Base-by-base conservation (phyloP, 2,888 invertebrate genomes). In the Leptogaster cylindrica region DNA sequence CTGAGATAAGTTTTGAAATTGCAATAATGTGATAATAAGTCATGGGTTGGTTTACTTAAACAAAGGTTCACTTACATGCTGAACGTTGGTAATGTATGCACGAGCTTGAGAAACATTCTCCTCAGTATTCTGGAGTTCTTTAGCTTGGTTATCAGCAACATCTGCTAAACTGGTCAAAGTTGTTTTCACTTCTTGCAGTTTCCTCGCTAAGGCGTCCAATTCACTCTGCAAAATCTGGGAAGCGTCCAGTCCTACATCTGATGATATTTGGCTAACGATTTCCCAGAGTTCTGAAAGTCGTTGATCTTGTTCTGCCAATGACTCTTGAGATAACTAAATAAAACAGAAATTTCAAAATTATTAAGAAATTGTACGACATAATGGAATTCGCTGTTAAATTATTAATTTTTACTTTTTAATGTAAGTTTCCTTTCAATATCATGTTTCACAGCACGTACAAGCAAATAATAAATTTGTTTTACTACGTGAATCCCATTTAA, bases 231-330 rank as follows among this genome's bases (percentile, higher is more conserved):
- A 82, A 1, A 91, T 85, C 2, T 87, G 84, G 25, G 89, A 88
- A 8, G 85, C 85, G 75, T 88, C 88, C 71, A 89, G 78, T 10
- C 92, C 92, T 7, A 93, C 91, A 76, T 91, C 90, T 20, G 88
- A 86, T 0, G 92, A 91, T 65, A 93, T 92, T 72, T 89, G 87
- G 0, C 89, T 87, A 2, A 92, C 92, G 68, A 93, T 84, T 12
- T 88, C 87, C 2, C 88, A 88, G 20, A 93, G 83, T 76, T 92
- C 90, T 41, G 84, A 83, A 58, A 89, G 78, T 50, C 86, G 84
- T 20, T 88, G 87, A 69, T 89, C 88, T 73, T 92, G 88, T 25
- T 86, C 85, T 71, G 87, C 88, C 77, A 92, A 85, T 70, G 86
- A 86, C 77, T 91, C 89, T 76, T 91, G 86, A 77, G 91, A 91